A percentile compares a stretch with the other conserved stretches of the same genome.
phyloP scores from a whole-genome alignment of 2,888 invertebrate species.

The Aricia artaxerxes region DNA sequence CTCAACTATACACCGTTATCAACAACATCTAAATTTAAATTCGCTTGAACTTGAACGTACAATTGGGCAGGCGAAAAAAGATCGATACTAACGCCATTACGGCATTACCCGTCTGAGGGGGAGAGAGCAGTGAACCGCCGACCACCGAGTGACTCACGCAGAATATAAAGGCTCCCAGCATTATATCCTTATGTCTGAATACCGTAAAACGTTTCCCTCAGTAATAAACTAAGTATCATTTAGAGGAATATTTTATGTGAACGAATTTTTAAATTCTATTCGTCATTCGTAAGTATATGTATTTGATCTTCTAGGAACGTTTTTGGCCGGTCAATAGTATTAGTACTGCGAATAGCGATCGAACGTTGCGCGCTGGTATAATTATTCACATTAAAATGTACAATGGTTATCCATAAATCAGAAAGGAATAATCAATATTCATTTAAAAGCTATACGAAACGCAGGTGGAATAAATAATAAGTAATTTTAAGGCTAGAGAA shows the following conservation, averaged over 20 bases:
- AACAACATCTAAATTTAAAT: constrained; percentile 2
- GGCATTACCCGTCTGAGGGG: constrained; percentile 50
- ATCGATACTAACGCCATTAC: constrained; percentile 56
- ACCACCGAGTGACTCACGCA: constrained; percentile 44
- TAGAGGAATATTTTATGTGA: background rate
- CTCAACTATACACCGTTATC: background rate
- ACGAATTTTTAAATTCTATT: background rate
- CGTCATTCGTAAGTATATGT: background rate
- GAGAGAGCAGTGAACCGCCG: constrained; percentile 55
- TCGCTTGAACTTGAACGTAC: constrained; percentile 31
- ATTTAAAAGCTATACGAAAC: background rate
- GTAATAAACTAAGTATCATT: background rate
- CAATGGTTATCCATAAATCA: background rate
- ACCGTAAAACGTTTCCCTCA: constrained; percentile 4
- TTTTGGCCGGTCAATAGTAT: background rate
- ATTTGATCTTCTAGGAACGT: background rate
- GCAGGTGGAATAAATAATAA: constrained; percentile 4
- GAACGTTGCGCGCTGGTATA: background rate
- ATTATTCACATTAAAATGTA: background rate
- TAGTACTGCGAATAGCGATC: no score
- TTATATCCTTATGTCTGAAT: constrained; percentile 11
- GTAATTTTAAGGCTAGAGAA: constrained; percentile 12
- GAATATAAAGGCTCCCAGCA: constrained; percentile 32
- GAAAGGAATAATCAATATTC: background rate
- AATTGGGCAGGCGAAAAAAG: constrained; percentile 41